These are phyloP conservation scores for Lagocephalus sceleratus DNA, from an alignment of 2,797 vertebrate species.

Conservation along the genomic window DNA sequence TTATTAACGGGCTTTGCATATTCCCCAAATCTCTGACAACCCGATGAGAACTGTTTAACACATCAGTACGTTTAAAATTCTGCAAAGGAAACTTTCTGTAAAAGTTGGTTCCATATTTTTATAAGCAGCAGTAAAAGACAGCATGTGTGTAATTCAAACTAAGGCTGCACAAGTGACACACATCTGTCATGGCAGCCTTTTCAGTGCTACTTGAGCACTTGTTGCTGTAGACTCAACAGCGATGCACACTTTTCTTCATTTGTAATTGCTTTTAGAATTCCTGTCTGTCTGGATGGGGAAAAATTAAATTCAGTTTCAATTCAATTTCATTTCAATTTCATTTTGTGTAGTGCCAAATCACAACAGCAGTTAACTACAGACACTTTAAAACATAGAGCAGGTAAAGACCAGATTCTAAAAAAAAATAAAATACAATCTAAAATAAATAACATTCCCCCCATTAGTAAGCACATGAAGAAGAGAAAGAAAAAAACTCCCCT, in stretches of 20 bases:
- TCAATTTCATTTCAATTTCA: no score
- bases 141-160: constrained; percentile 34
- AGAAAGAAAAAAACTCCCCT: no score
- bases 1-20: constrained; percentile 62
- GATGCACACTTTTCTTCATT: constrained; percentile 9
- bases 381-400: no score
- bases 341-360: no score
- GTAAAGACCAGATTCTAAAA: no score
- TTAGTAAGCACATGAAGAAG: no score
- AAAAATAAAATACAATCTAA: no score
- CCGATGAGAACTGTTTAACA: constrained; percentile 62
- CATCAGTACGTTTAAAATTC: constrained; percentile 56
- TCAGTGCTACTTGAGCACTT: constrained; percentile 27
- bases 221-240: no score
- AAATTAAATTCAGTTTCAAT: no score
- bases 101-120: constrained; percentile 54
- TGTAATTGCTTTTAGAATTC: constrained; percentile 22
- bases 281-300: no score
- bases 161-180: constrained; percentile 30
- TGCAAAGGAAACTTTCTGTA: constrained; percentile 59
- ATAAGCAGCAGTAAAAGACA: constrained; percentile 50
- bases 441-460: no score
- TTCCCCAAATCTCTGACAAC: constrained; percentile 58
- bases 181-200: constrained; percentile 40
- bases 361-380: no score